These are phyloP conservation scores for Zhuqinia jingwanae DNA, from an alignment of 2,888 invertebrate genomes.

Conservation along the genomic window DNA sequence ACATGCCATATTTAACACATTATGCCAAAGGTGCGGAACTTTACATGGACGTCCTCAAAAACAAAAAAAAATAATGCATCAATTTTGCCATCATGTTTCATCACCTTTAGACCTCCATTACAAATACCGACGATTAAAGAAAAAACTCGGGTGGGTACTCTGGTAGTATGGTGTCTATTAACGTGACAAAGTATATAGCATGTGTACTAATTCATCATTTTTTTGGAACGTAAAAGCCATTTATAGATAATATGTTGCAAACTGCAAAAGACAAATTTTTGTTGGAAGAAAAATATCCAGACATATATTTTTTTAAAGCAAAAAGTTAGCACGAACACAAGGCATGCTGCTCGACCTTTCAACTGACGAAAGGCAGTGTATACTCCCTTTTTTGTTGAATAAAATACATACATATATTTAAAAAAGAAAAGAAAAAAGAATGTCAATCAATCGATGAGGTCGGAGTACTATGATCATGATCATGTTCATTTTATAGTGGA, in stretches of 20 bases:
- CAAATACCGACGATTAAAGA: neutral
- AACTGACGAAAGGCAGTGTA: conserved; percentile 3
- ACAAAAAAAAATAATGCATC: conserved; percentile 7
- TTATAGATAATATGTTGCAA: neutral
- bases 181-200: too few species aligned
- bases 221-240: conserved; percentile 11
- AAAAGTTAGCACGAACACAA: conserved; percentile 51
- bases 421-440: neutral
- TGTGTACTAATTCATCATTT: neutral
- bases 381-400: neutral
- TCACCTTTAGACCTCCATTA: conserved; percentile 41
- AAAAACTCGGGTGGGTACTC: conserved; percentile 23
- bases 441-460: neutral
- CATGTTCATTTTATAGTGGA: neutral
- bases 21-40: conserved; percentile 45
- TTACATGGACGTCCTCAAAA: neutral
- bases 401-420: neutral
- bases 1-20: neutral
- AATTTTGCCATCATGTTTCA: neutral
- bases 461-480: neutral
- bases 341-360: conserved; percentile 56
- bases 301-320: conserved; percentile 13
- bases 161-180: neutral
- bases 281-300: conserved; percentile 23
- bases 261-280: conserved; percentile 8